Evolutionary conservation across 2,113 vertebrate species (phyloP), one percentile per base, ranked within the genome.

Genomic region (Cyprinodon tularosa): DNA sequence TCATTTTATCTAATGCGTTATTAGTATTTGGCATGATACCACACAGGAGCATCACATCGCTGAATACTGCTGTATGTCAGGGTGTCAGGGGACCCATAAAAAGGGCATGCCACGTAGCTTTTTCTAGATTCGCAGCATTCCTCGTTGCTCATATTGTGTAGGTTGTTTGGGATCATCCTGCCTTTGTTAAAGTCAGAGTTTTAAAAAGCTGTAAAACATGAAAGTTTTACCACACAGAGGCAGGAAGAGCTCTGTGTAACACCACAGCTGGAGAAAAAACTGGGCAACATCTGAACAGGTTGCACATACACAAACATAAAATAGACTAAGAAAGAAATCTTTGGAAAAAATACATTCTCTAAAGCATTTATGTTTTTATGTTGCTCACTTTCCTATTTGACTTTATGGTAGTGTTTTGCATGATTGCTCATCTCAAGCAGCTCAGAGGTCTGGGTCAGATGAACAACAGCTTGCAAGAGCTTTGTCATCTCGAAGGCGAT

Each of bases 131-230:
- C 83, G 79, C 15, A 73, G 68, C 84, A 78, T 80, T 84, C 80
- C 86, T 85, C 82, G 75, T 89, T 64, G 76, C 82, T 90, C 84
- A 86, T 79, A 83, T 78, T 45, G 79, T 89, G 88, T 88, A 89
- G 83, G 86, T 82, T 88, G 85, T 72, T 75, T 47, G 47, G 72
- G 76, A 85, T 87, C 65, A 86, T 88, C 83, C 53, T 87, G 59
- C 71, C 76, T 87, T 90, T 88, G 78, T 87, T 84, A 85, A 84
- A 89, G 84, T 89, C 88, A 85, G 71, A 88, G 83, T 66, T 71
- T 87, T 75, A 87, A 82, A 70, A 74, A 71, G 80, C 83, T 76
- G 72, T 86, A 68, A 84, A 83, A 84, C 77, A 84, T 77, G 53
- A 87, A 80, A 76, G 66, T 71, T 78, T 57, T 45, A 29, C 69